Base-by-base conservation (phyloP, 2,888 invertebrate species). In the Galeopsomyia nigrocyanea region DNA sequence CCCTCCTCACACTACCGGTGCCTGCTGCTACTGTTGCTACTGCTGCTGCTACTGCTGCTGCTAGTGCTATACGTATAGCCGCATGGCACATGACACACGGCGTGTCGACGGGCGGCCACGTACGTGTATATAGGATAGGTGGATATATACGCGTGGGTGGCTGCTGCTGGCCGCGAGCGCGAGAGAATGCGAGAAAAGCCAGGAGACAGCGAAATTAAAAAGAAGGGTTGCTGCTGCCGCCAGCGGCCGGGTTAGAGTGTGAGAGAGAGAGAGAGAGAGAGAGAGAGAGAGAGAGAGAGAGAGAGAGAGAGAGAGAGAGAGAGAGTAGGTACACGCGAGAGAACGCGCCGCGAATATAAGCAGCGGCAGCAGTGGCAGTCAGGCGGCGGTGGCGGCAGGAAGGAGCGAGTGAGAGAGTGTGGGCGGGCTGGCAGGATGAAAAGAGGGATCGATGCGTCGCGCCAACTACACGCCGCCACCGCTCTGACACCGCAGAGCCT, bases 371-470 rank as follows among this genome's bases (percentile, higher is more conserved):
- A 50, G 9, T 21, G 50, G 64, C n/a, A 39, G 26, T 26, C 26
- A 26, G 26, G 26, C 26, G 26, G 26, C 26, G 26, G 26, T 5
- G 51, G 50, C 19, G 16, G 19, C 39, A 56, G 31, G 50, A 46
- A 21, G 58, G 39, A 64, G 19, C 19, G 55, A 39, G 10, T 7
- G 46, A 50, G 70, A 71, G 39, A 39, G 55, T 56, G 71, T 51
- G 58, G 21, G 50, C 53, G 46, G 55, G 53, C 68, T 73, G 68
- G 67, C 69, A 76, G 76, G 80, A 78, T 78, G 81, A 81, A 79
- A 78, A 75, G 79, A 78, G 79, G 82, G 84, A 84, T 84, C 84
- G 84, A 84, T 84, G 82, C 82, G 83, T 83, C 83, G 83, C 83
- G 82, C 82, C 83, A 81, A 80, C 81, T 79, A 6, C 50, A 17